Base-by-base conservation (phyloP, 1,140 invertebrate species). In the Sitobion miscanthi region DNA sequence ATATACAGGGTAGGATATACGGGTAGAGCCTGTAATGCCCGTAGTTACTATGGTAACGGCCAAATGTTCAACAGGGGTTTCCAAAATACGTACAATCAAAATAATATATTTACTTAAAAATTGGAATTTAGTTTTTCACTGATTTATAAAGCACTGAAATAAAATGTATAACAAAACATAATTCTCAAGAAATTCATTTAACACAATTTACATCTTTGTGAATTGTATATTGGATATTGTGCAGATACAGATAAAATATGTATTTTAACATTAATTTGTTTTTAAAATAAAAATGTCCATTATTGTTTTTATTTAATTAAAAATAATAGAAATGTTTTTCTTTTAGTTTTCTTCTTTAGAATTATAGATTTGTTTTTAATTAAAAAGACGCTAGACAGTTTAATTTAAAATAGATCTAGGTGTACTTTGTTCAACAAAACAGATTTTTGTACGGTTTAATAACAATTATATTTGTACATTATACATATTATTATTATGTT, bases 51-150 rank as follows among this genome's bases (percentile, higher is more conserved):
- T 90, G 20, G 52, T 7, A 62, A 90, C 88, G 52, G 9, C 7
- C 52, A 62, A 89, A 49, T 52, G 86, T 87, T 87, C 86, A 87
- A 62, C 17, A 90, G 52, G 57, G 88, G 88, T 90, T 90, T 38
- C 21, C 54, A 90, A 90, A 42, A 62, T 90, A 17, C 30, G 49
- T 47, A 87, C 38, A 87, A 49, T 86, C 47, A 45, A 45, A 86
- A 45, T 30, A 85, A 30, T 86, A 30, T 0, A 86, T 86, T n/a
- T 49, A 85, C 38, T 2, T 11, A 85, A 42, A 85, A 85, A 85
- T 45, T 45, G 23, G 23, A 82, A 77, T 83, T 77, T 17, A 77
- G 62, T 77, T 77, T n/a, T 77, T 77, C 11, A 5, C 62, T 3
- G n/a, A 14, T n/a, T 77, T 14, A 77, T 77, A 77, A 69, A n/a